These are phyloP conservation scores for Intellagama lesueurii DNA, from an alignment of 2,797 vertebrate species.

Conservation along the genomic window DNA sequence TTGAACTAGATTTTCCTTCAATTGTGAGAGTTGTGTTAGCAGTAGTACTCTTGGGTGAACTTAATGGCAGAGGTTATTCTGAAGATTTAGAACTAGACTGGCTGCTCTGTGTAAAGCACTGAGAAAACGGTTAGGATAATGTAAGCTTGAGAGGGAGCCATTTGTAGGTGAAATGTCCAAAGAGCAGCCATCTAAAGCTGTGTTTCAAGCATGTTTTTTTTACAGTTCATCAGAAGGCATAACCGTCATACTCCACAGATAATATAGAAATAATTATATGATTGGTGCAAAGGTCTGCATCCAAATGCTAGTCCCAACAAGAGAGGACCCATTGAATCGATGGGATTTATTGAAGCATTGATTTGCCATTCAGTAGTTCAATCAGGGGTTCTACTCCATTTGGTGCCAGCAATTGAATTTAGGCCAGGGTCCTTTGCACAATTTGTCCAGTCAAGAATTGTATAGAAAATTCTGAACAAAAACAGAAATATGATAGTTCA, in stretches of 20 bases:
- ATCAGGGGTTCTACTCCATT: too few species aligned
- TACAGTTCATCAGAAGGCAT: not conserved
- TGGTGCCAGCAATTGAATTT: too few species aligned
- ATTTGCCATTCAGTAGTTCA: too few species aligned
- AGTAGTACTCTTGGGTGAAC: not conserved
- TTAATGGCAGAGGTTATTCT: conserved; percentile 18
- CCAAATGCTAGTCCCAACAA: too few species aligned
- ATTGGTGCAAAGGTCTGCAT: too few species aligned
- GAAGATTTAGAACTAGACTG: not conserved
- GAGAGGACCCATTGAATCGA: too few species aligned
- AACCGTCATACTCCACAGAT: not conserved
- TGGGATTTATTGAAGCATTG: too few species aligned
- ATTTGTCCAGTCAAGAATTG: too few species aligned
- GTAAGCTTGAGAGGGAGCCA: not conserved
- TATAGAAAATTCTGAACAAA: conserved; percentile 38
- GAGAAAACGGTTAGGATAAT: not conserved
- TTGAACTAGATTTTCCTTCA: not conserved
- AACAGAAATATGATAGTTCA: conserved; percentile 40
- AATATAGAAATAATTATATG: not conserved
- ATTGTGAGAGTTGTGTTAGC: not conserved
- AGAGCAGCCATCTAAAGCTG: not conserved
- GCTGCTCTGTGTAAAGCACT: not conserved
- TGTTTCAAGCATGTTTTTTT: not conserved
- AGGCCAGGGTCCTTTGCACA: too few species aligned
- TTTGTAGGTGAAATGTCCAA: conserved; percentile 7